These are phyloP conservation scores for Stegodyphus dumicola DNA, from an alignment of 1,140 invertebrate genomes.

Conservation along the genomic window DNA sequence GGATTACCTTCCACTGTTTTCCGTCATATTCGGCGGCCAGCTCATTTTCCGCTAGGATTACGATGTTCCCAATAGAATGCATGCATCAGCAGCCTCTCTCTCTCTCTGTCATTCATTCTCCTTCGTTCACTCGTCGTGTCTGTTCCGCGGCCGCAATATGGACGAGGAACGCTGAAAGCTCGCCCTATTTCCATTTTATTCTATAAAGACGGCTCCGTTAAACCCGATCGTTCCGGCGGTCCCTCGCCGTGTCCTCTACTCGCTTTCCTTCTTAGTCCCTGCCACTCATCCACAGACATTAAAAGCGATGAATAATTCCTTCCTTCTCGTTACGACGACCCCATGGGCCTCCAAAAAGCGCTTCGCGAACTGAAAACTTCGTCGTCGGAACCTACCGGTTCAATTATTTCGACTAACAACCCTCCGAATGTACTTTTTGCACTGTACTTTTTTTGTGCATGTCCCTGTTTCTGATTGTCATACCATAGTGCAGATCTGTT, in stretches of 20 bases:
- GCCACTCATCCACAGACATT: constrained; percentile 54
- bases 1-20: constrained; percentile 60
- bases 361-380: neutral
- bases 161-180: constrained; percentile 30
- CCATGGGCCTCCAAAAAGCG: neutral
- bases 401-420: constrained; percentile 56
- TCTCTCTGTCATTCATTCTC: constrained; percentile 46
- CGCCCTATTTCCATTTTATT: constrained; percentile 51
- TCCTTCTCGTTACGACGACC: constrained; percentile 31
- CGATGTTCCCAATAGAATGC: constrained; percentile 53
- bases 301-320: constrained; percentile 58
- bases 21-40: constrained; percentile 53
- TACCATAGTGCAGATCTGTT: too few species aligned
- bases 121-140: constrained; percentile 21
- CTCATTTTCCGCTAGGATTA: constrained; percentile 61
- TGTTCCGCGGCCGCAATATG: constrained; percentile 47
- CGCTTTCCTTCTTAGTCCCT: constrained; percentile 46
- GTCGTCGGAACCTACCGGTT: constrained; percentile 16
- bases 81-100: constrained; percentile 56
- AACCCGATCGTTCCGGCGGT: constrained; percentile 41
- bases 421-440: neutral
- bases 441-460: constrained; percentile 7
- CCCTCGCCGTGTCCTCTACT: constrained; percentile 19
- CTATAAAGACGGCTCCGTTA: constrained; percentile 54
- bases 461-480: too few species aligned